Evolutionary conservation across 2,113 vertebrate species (phyloP), one percentile per base, ranked within the genome.

Genomic region (Mesocricetus auratus): DNA sequence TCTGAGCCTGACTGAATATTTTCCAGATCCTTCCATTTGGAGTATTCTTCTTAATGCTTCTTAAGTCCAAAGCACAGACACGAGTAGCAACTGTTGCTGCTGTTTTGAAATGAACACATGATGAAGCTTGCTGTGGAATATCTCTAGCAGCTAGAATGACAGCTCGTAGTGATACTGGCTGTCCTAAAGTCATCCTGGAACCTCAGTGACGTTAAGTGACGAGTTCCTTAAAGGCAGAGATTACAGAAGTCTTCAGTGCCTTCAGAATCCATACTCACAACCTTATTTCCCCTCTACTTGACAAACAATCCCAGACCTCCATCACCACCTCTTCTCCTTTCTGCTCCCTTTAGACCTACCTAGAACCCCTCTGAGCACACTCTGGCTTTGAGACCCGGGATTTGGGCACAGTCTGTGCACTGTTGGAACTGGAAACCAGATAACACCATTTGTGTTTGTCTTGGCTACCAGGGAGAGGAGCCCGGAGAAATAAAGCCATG

Each of bases 401-500:
- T 97, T 87, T 92, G 90, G 47, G 31, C 96, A 96, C 1, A 97
- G 22, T 56, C 71, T 45, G 74, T 15, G 88, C 47, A 79, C 96
- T 97, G 95, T 42, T 94, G 50, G 69, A 93, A 97, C 97, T 97
- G 96, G 94, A 98, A 98, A 97, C 97, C 83, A 91, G 81, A 86
- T 94, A 93, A 97, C 96, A 95, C 95, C 96, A 95, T 96, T 82
- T 95, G 77, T 96, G 64, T 97, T 98, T 98, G 96, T 96, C 97
- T 98, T 98, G 86, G 97, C 97, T 98, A 89, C 96, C 94, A 98
- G 83, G 96, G 95, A 97, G 98, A 97, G 98, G 36, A 89, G 64
- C 94, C 68, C 50, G 24, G 95, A 89, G 89, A 97, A 94, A 96
- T 97, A 97, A 98, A 98, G 26, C 53, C 31, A 62, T 92, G 78